Base-by-base conservation (phyloP, 2,888 invertebrate genomes). In the Folsomia manolachei region DNA sequence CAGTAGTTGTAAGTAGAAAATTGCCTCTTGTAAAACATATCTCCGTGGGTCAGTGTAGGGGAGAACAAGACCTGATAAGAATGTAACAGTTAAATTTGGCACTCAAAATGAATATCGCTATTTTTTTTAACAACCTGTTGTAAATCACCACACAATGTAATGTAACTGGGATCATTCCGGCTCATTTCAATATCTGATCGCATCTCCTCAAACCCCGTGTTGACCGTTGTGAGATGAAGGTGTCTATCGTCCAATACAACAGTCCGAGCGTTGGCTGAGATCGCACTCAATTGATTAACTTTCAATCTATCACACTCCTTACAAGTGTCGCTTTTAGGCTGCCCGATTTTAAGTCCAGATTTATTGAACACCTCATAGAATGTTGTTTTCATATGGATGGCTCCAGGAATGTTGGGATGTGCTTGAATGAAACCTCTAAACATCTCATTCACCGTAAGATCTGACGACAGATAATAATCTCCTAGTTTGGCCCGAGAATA, bases 1-100 rank as follows among this genome's bases (percentile, higher is more conserved):
- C 53, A n/a, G 21, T 52, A 68, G 27, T 68, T 68, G 39, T 53
- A 67, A n/a, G 67, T 53, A 23, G 25, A 2, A 14, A 68, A 26
- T 27, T 68, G 56, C 9, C 68, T 24, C 27, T 60, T 51, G 24
- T 68, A 68, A 26, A 60, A 68, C 2, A 68, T 19, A 7, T 68
- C 60, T 2, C 19, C 52, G 23, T 67, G 67, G 7, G 9, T 51
- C 9, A 67, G 19, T 4, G 53, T 51, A 23, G 67, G 67, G 25
- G 27, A 53, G 39, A 65, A 65, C n/a, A 65, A 39, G 14, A 65
- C 65, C 65, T 65, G 14, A 26, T 14, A 27, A 27, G 11, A 27
- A 27, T 27, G n/a, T 9, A n/a, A n/a, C n/a, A n/a, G n/a, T n/a
- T n/a, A n/a, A n/a, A 65, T n/a, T 24, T n/a, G 9, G 23, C 9